Evolutionary conservation across 2,888 invertebrate genomes (phyloP), one percentile per base, ranked within the genome.

Genomic region (Ligdia adustata): DNA sequence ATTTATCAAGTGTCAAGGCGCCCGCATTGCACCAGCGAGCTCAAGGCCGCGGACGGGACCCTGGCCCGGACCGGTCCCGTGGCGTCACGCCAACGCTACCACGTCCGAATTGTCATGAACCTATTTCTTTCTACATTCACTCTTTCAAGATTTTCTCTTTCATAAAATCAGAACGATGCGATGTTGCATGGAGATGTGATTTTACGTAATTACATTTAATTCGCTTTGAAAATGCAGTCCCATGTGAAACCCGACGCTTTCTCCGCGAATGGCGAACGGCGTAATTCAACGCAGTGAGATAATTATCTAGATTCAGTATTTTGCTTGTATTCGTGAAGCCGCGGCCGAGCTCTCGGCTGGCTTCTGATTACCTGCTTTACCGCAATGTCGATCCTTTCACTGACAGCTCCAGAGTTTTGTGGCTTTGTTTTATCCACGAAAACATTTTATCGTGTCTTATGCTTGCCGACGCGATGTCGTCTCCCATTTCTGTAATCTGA

Each of bases 1-100:
- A 43, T 40, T 43, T 48, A 56, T 57, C 27, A 14, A 39, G 70
- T 52, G 41, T 9, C 9, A 60, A 59, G 58, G 61, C 54, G 59
- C 62, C 72, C 64, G 75, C 75, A 74, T 60, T 75, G 75, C 75
- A 72, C 59, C 67, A 66, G 55, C n/a, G n/a, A 53, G 50, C 44
- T 24, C 68, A 65, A 72, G 73, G 75, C 52, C 58, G 34, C 27
- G n/a, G 26, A 22, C 37, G 18, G 27, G 41, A n/a, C n/a, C n/a
- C n/a, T n/a, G n/a, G n/a, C n/a, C n/a, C n/a, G n/a, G n/a, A n/a
- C 5, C 16, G 27, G 15, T 20, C 22, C 42, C 52, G 45, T 70
- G 75, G 73, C 69, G 56, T 24, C 33, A 31, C 54, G 72, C 67
- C 72, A 73, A 60, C 47, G 64, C 56, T 51, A 44, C 18, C 34